phyloP scores from a whole-genome alignment of 2,113 vertebrate genomes.

The Theristicus caerulescens region DNA sequence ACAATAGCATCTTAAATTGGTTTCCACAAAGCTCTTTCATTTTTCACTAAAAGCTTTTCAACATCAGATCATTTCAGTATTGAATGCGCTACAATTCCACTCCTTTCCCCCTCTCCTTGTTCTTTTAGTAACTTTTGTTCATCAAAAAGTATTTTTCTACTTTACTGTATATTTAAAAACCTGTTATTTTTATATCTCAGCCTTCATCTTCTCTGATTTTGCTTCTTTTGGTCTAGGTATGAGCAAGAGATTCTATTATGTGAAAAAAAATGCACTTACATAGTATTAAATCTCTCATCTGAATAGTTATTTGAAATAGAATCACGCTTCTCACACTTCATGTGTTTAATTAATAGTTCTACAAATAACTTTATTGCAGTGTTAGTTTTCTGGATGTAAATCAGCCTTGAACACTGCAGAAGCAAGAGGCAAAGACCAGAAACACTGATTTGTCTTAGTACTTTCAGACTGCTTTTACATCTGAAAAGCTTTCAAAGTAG shows the following conservation, averaged over 20 bases:
- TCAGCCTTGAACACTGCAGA: not conserved
- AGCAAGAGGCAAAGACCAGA: not conserved
- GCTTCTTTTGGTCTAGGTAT: not conserved
- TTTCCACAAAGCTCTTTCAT: conserved; percentile 35
- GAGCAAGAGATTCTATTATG: not conserved
- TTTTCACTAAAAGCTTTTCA: conserved; percentile 33
- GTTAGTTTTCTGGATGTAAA: not conserved
- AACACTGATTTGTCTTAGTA: not conserved
- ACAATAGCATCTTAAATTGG: conserved; percentile 45
- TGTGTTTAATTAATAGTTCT: not conserved
- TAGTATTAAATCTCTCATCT: not conserved
- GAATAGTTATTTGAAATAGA: not conserved
- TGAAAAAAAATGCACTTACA: not conserved
- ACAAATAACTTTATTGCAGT: not conserved
- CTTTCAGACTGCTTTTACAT: not conserved
- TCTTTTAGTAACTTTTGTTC: not conserved
- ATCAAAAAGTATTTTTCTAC: not conserved
- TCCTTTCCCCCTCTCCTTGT: not conserved
- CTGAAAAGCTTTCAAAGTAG: not conserved
- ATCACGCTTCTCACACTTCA: not conserved
- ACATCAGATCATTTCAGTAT: not conserved
- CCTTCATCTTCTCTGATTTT: not conserved
- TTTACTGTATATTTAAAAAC: not conserved
- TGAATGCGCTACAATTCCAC: not conserved
- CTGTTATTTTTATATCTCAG: not conserved